Evolutionary conservation across 2,113 vertebrate genomes (phyloP), one percentile per base, ranked within the genome.

Genomic region (Spilogale gracilis): DNA sequence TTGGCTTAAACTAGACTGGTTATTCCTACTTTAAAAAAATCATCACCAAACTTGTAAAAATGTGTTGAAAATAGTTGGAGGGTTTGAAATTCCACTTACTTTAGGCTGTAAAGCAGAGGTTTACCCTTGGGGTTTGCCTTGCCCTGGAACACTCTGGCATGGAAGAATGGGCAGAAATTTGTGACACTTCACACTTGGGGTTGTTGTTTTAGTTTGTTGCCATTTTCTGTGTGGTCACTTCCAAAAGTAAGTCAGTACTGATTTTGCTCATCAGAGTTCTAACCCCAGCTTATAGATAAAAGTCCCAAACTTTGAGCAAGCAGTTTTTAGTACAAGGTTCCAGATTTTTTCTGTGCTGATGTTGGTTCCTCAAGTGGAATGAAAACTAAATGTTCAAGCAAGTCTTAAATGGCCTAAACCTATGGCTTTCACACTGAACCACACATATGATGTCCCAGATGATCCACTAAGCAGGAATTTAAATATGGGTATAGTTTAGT

Each of bases 21-120:
- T 85, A 50, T 17, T 95, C 45, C 23, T 9, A 50, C 30, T 43
- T 96, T 85, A 78, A 27, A 78, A 27, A 18, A 61, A n/a, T 58
- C 89, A 89, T 89, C 67, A 79, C 9, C 9, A 63, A 3, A 56
- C 5, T 85, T 96, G 95, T 52, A 61, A 87, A 89, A 89, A 67
- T 32, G 0, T 74, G 10, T 81, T 23, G 23, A 79, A 84, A 88
- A 50, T 88, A 79, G 21, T 38, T 80, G 17, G 7, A 91, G 25
- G 54, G 21, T 93, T 96, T 92, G 83, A 63, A 69, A 87, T 50
- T 56, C 21, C 10, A 61, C 18, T 87, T 95, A 17, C 27, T 9
- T 52, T 74, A 27, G 23, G 8, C 32, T 52, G 0, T 78, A 58
- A 79, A 71, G 67, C 48, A 48, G 50, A 60, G 45, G 45, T 23